Evolutionary conservation across 2,888 invertebrate genomes (phyloP).

Genomic region (Lasioglossum villosulum): DNA sequence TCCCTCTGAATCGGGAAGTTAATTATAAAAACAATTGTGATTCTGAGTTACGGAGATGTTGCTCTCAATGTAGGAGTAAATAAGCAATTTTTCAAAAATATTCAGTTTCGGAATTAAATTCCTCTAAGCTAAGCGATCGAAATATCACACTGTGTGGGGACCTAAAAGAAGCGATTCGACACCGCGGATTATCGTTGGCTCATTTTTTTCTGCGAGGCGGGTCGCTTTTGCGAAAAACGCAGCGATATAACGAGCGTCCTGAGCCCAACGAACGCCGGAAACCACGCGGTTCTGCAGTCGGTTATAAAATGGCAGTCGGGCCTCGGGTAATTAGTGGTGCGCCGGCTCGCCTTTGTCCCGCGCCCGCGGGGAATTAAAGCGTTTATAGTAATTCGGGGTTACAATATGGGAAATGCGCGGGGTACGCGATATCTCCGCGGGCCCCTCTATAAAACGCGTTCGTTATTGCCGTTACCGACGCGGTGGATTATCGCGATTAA

Average conservation of each 20-base stretch:
- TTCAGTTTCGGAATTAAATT: too few species aligned
- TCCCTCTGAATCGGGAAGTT: too few species aligned
- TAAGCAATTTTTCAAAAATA: too few species aligned
- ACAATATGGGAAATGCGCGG: constrained; percentile 63
- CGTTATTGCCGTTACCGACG: constrained; percentile 59
- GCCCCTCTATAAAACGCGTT: constrained; percentile 64
- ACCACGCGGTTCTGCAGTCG: constrained; percentile 16
- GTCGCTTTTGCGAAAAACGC: constrained; percentile 17
- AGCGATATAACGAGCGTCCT: constrained; percentile 13
- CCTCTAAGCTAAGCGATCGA: too few species aligned
- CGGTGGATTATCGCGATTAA: constrained; percentile 62
- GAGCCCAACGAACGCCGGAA: background rate
- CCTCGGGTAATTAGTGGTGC: constrained; percentile 38
- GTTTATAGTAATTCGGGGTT: constrained; percentile 71
- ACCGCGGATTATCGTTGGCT: constrained; percentile 48
- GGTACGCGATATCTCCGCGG: constrained; percentile 11
- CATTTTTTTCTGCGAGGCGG: constrained; percentile 34
- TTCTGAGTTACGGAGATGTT: too few species aligned
- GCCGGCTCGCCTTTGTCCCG: constrained; percentile 45
- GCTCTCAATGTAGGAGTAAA: too few species aligned
- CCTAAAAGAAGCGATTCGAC: constrained; percentile 37
- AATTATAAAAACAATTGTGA: too few species aligned
- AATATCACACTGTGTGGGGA: too few species aligned
- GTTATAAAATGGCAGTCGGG: constrained; percentile 23
- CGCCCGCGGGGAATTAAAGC: constrained; percentile 56